Base-by-base conservation (phyloP, 2,113 vertebrate genomes). In the Dromaius novaehollandiae region DNA sequence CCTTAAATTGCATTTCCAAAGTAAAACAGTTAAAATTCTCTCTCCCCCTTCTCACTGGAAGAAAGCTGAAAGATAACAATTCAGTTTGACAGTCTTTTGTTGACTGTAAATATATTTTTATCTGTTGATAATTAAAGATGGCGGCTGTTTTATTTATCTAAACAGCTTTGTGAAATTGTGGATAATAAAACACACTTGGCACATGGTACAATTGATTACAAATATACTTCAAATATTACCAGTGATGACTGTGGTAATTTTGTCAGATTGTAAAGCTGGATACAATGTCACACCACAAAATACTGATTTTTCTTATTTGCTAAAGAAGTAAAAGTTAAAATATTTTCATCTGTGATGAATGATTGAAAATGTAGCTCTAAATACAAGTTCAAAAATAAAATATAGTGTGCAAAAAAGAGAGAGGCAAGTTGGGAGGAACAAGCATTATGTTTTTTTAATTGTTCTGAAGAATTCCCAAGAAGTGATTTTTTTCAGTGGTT, bases 131-230 rank as follows among this genome's bases (percentile, higher is more conserved):
- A 96, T 96, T 93, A 94, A 94, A 66, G 74, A 88, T 84, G 91
- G 74, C 61, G 90, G 89, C 71, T 97, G 70, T 95, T 95, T 96
- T 93, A 71, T 94, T 96, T 97, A 80, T 91, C 48, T 82, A 70
- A 70, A 83, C 28, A 94, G 94, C 95, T 98, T 97, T 97, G 97
- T 97, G 82, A 96, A 98, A 95, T 92, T 68, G 63, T 82, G 85
- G 92, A 97, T 97, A 96, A 97, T 97, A 97, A 98, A 98, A 97
- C 95, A 97, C 89, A 89, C 96, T 98, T 97, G 97, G 96, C 97
- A 97, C 94, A 89, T 91, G 96, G 97, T 97, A 92, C 77, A 96
- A 96, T 70, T n/a, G n/a, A 96, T 98, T 98, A 97, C 97, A 96
- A 96, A 65, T 89, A 40, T 70, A 25, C 70, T 24, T 96, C 78